These are phyloP conservation scores for Beris morrisii DNA, from an alignment of 2,888 invertebrate species.

Conservation along the genomic window DNA sequence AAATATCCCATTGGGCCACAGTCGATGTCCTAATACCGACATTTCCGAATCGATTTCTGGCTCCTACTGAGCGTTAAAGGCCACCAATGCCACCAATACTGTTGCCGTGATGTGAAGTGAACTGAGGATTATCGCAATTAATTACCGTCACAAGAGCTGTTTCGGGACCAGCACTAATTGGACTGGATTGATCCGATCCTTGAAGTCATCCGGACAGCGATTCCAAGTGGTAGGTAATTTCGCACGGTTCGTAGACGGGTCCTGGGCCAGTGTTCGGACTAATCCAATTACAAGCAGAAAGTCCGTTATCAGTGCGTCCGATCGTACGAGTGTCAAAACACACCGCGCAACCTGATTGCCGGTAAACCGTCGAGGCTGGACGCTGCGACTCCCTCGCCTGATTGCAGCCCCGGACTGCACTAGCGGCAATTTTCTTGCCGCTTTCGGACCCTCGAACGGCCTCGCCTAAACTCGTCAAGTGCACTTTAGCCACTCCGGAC, in stretches of 20 bases:
- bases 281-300: conserved; percentile 33
- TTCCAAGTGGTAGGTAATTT: no score
- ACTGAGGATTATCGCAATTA: conserved; percentile 28
- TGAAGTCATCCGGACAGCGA: neutral
- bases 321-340: conserved; percentile 34
- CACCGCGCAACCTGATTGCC: conserved; percentile 7
- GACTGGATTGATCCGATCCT: neutral
- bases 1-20: no score
- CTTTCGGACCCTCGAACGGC: conserved; percentile 2
- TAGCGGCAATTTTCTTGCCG: conserved; percentile 26
- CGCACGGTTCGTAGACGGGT: no score
- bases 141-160: conserved; percentile 18
- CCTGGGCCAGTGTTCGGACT: neutral
- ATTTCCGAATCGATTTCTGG: no score
- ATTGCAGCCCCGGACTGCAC: neutral
- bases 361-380: no score
- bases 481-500: neutral
- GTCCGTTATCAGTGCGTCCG: conserved; percentile 30
- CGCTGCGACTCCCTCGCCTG: no score
- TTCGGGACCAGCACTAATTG: conserved; percentile 4
- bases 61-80: no score
- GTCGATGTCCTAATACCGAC: no score
- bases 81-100: no score
- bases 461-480: neutral
- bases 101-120: no score